Base-by-base conservation (phyloP, 1,140 invertebrate genomes). In the Drosophila busckii region DNA sequence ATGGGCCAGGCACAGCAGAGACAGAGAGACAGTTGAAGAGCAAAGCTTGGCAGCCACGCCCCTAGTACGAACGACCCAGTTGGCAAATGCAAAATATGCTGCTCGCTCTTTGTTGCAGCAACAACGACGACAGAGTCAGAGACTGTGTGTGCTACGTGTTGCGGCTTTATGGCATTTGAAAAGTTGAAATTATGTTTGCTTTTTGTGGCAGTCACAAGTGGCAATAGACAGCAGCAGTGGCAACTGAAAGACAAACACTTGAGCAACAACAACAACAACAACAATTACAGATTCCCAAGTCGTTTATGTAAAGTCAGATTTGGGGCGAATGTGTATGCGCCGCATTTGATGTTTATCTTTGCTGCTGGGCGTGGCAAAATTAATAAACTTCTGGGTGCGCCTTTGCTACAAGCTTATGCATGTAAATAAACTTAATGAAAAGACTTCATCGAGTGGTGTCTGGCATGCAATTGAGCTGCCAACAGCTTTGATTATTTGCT, bases 121-220 rank as follows among this genome's bases (percentile, higher is more conserved):
- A 12, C 8, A 1, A 2, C 12, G 15, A 16, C 5, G 28, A 9
- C 8, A 28, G 29, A 4, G 16, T 6, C 4, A 2, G n/a, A 9
- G 42, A 16, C 2, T 10, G 17, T 10, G 3, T 8, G 2, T 2
- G 9, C 5, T 44, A 56, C 40, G 53, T 45, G 60, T 41, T 70
- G 67, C 16, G 53, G 67, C 52, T 69, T 69, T 69, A 62, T 69
- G 69, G 56, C 65, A 54, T 62, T 63, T 35, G 50, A 73, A 62
- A 73, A 68, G 69, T 68, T 62, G 58, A 73, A 75, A 75, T 73
- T 75, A 69, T 75, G 53, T 75, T 76, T 73, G 70, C 70, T 58
- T 68, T 71, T 42, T 67, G 68, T 59, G 69, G 66, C 67, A 70
- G 56, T 44, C 53, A 28, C 40, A 75, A 64, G 70, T 75, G 63